Base-by-base conservation (phyloP, 2,888 invertebrate genomes). In the Caenorhabditis sp. region DNA sequence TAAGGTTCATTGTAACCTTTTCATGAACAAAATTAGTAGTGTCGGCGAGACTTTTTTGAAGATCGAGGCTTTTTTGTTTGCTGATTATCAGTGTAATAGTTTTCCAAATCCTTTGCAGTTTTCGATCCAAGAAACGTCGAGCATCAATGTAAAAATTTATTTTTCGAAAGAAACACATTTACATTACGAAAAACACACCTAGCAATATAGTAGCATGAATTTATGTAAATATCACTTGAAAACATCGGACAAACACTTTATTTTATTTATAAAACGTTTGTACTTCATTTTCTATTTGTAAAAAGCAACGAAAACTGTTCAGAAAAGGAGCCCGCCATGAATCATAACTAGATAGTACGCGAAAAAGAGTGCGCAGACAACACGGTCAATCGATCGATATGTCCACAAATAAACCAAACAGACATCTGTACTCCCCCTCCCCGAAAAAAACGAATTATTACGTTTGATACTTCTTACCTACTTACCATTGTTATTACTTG, bases 341-440 rank as follows among this genome's bases (percentile, higher is more conserved):
- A 43, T 43, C 43, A 43, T 43, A 17, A 17, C 17, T 3, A 43
- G 43, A 43, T 3, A 43, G 43, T 43, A 14, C 10, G 17, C 17
- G 14, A 43, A 43, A 43, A 43, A 17, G 43, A 43, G 43, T 10
- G 43, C 17, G 17, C 43, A 43, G 43, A 43, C 43, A 10, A 43
- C 43, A 43, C 43, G 43, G 43, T 43, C 43, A 43, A 43, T 43
- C 43, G 43, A 43, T 43, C 43, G 43, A 43, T 43, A 43, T 43
- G 43, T 43, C 43, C 43, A 43, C 43, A 43, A 17, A 31, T 31
- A 31, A 6, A 31, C 4, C 31, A 31, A 31, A 10, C 31, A 31
- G 31, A 31, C 31, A 31, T 31, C 31, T 31, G 31, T 31, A 31
- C 31, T n/a, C 36, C 5, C 12, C 36, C 12, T 36, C 12, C 43